phyloP scores from a whole-genome alignment of 2,797 vertebrate species.

The Myotis findleyi region DNA sequence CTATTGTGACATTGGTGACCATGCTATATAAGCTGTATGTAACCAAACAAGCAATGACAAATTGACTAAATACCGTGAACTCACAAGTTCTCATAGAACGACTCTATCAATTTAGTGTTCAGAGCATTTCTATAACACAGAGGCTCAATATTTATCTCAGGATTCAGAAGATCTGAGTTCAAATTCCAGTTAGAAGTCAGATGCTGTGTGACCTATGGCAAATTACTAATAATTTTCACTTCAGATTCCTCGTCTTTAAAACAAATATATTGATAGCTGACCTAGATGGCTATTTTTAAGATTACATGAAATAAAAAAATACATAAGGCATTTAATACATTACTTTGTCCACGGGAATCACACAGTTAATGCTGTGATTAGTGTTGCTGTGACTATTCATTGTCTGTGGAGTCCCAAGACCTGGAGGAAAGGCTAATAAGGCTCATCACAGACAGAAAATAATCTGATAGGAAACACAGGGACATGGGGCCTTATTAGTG shows the following conservation, averaged over 20 bases:
- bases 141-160: not conserved
- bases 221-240: not conserved
- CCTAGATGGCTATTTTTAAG: not conserved
- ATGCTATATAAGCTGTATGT: not conserved
- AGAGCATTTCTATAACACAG: not conserved
- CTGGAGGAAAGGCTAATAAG: not conserved
- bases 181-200: not conserved
- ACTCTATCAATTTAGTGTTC: not conserved
- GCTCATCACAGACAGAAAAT: not conserved
- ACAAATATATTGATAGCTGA: not conserved
- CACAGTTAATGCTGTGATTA: not conserved
- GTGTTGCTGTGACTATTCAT: not conserved
- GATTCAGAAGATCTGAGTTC: not conserved
- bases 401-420: not conserved
- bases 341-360: not conserved
- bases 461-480: not conserved
- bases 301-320: not conserved
- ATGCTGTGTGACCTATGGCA: not conserved
- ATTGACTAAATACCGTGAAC: not conserved
- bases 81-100: not conserved
- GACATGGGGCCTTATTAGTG: not conserved
- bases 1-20: not conserved
- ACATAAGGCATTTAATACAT: not conserved
- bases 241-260: not conserved
- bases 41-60: not conserved